Base-by-base conservation (phyloP, 2,113 vertebrate species). In the Callionymus lyra region DNA sequence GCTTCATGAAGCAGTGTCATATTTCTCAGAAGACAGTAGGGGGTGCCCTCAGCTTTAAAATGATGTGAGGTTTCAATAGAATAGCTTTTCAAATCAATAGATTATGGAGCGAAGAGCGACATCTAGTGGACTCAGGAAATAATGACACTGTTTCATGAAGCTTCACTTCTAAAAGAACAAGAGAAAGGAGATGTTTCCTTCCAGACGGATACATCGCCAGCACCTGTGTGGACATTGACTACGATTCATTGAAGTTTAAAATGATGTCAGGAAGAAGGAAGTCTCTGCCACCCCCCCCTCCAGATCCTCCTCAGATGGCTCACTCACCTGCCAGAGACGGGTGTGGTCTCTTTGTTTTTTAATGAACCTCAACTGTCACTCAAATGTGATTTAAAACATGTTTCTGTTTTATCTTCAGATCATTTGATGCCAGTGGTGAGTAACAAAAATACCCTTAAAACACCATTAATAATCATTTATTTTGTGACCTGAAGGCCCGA, bases 161-260 rank as follows among this genome's bases (percentile, higher is more conserved):
- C n/a, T n/a, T n/a, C n/a, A n/a, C n/a, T n/a, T n/a, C n/a, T 5
- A 3, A 32, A 12, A 44, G 47, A 38, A 18, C 16, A 13, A 36
- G 2, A 10, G 34, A 3, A 12, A 6, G 34, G 4, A 31, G 16
- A 21, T 47, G 2, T 40, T 38, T 12, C 38, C 9, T 31, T 58
- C 10, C 56, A 87, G 86, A 80, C 6, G 86, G 86, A 12, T 88
- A 85, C 64, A 82, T 88, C 47, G 82, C 64, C 51, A 86, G 82
- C 63, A 58, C 57, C 0, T 84, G 81, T 59, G 78, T 88, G 63
- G 81, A 86, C 53, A 44, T 86, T 34, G 82, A 86, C 52, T 84
- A 84, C 40, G 83, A 87, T 34, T 81, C 60, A 41, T 76, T 86
- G 40, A 86, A 82, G 35, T 62, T 69, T 2, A 79, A 72, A 50